Evolutionary conservation across 2,797 vertebrate genomes (phyloP).

Genomic region (Gadopsis bispinosus): DNA sequence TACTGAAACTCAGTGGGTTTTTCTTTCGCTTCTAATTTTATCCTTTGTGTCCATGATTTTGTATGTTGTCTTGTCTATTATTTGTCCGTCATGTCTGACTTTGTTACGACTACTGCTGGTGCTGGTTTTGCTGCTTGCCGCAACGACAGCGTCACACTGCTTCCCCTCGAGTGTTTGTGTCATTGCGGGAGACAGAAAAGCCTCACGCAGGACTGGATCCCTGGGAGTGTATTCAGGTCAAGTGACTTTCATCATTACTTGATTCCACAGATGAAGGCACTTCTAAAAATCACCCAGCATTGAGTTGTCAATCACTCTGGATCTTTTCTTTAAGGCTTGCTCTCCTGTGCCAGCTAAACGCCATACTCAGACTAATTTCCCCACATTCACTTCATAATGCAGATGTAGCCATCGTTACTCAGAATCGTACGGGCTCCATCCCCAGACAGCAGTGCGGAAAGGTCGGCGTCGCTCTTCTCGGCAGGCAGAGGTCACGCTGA

Average conservation of each 20-base stretch:
- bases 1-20: not conserved
- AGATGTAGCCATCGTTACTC: not conserved
- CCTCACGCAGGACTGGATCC: constrained; percentile 7
- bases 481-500: not conserved
- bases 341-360: not conserved
- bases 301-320: not conserved
- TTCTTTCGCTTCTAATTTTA: not conserved
- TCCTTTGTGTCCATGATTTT: not conserved
- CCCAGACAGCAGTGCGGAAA: not conserved
- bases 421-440: not conserved
- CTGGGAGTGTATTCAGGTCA: constrained; percentile 45
- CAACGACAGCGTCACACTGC: not conserved
- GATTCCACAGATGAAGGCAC: constrained; percentile 21
- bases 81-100: not conserved
- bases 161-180: not conserved
- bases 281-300: constrained; percentile 34
- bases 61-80: not conserved
- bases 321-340: not conserved
- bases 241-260: constrained; percentile 41
- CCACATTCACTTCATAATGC: not conserved
- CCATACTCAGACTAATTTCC: not conserved
- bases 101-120: not conserved
- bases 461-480: not conserved
- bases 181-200: not conserved
- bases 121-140: not conserved